Base-by-base conservation (phyloP, 1,140 invertebrate species). In the Bombus difficillimus region DNA sequence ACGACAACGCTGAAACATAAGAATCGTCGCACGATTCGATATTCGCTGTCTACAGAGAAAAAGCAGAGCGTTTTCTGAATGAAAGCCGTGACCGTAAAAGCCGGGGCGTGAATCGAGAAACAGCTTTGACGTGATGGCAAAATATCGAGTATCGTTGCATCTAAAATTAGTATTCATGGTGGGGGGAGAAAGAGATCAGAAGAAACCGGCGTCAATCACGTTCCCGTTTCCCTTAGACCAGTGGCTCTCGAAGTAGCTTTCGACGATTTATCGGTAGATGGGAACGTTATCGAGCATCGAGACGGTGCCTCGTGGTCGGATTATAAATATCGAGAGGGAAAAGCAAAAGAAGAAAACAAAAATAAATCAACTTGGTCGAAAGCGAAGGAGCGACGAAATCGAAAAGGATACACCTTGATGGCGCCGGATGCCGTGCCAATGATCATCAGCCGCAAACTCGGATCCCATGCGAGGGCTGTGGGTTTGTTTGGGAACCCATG, bases 401-500 rank as follows among this genome's bases (percentile, higher is more conserved):
- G 88, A 95, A 78, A 96, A 96, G 95, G 95, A 96, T 97, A 97
- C 97, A 99, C 97, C 96, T 98, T 98, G 89, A 99, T 96, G 74
- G 97, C 97, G 86, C 98, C 98, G 88, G 97, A 97, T 91, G 98
- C 97, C 62, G 98, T 99, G 86, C 98, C 98, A 90, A 99, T 97
- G 47, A 98, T 98, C 93, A 99, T 96, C 66, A 99, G 96, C 85
- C 97, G 96, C 25, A 99, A 96, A 82, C 97, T 96, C 1, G 98
- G 97, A 95, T 99, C 99, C 97, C 98, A 99, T 25, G 98, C 98
- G 87, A 99, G 95, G 22, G 98, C 97, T n/a, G 98, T 98, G 6
- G 98, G 98, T 95, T 98, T 98, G 94, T 98, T 98, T 59, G 99
- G 98, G 96, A 99, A 99, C 89, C 99, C 99, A 97, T 99, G 98